Conservation (phyloP, 2,113 vertebrate species). For the Gila orcuttii region DNA sequence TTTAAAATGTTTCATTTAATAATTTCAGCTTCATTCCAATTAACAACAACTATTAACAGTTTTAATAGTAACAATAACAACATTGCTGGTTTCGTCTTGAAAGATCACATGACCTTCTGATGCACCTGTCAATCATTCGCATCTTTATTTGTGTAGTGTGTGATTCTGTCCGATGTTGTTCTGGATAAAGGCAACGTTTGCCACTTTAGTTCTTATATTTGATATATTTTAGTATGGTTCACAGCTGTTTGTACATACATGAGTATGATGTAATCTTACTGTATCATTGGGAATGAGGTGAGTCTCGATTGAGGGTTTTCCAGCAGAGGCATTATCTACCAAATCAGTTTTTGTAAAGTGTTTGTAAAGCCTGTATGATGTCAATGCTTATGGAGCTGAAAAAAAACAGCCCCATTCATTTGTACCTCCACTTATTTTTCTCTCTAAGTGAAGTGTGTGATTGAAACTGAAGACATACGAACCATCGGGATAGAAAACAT, state of each 20-base stretch:
- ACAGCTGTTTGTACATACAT: conserved; percentile 47
- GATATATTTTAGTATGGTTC: conserved; percentile 43
- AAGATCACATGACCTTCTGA: background rate
- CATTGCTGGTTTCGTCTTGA: too few relatives aligned
- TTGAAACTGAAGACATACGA: background rate
- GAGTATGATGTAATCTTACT: conserved; percentile 42
- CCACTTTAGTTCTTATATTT: conserved; percentile 47
- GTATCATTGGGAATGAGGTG: background rate
- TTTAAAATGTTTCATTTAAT: background rate
- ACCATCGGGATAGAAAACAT: background rate
- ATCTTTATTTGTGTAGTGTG: background rate
- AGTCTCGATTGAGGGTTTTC: background rate
- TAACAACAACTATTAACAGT: background rate
- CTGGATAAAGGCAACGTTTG: conserved; percentile 6
- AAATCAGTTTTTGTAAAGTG: background rate
- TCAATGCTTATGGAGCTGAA: conserved; percentile 6
- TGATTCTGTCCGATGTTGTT: conserved; percentile 1
- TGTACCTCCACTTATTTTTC: background rate
- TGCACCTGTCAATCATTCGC: conserved; percentile 1
- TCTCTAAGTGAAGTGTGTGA: background rate
- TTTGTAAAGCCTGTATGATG: conserved; percentile 26
- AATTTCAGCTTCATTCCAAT: background rate
- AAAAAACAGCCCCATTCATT: background rate
- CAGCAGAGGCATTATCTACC: conserved; percentile 1
- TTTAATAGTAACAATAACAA: background rate